Evolutionary conservation across 2,113 vertebrate species (phyloP).

Genomic region (Daphoenositta chrysoptera): DNA sequence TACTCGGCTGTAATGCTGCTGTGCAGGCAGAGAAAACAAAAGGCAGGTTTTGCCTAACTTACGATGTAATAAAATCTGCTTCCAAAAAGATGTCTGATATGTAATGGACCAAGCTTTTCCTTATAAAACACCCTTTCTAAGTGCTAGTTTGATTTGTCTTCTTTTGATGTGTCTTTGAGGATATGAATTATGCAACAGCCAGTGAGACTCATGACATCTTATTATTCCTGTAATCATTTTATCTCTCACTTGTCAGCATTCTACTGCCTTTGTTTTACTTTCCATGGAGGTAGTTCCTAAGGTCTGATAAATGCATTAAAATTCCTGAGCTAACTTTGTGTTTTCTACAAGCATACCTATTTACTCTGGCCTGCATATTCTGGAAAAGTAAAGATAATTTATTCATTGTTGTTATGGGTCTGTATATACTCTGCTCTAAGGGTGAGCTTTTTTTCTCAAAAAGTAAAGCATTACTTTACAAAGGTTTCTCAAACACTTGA

Average conservation of each 20-base stretch:
- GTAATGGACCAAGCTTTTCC: not conserved
- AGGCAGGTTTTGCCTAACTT: not conserved
- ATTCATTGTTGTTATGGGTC: not conserved
- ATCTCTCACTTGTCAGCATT: not conserved
- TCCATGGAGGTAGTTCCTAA: not conserved
- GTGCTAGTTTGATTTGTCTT: not conserved
- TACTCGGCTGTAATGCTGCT: not conserved
- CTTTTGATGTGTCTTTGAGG: not conserved
- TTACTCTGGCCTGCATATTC: not conserved
- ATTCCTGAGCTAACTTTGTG: not conserved
- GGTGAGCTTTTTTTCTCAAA: not conserved
- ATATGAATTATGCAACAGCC: not conserved
- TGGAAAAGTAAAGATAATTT: not conserved
- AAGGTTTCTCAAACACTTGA: not conserved
- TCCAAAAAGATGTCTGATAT: not conserved
- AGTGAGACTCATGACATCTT: not conserved
- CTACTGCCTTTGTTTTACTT: not conserved
- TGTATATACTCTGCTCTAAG: not conserved
- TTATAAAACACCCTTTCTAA: not conserved
- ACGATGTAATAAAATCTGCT: not conserved
- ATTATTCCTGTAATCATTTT: not conserved
- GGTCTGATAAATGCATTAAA: not conserved
- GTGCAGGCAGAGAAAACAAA: not conserved
- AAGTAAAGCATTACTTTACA: not conserved
- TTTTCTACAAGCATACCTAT: not conserved